phyloP scores from a whole-genome alignment of 2,113 vertebrate genomes.

The Actinemys pallida region DNA sequence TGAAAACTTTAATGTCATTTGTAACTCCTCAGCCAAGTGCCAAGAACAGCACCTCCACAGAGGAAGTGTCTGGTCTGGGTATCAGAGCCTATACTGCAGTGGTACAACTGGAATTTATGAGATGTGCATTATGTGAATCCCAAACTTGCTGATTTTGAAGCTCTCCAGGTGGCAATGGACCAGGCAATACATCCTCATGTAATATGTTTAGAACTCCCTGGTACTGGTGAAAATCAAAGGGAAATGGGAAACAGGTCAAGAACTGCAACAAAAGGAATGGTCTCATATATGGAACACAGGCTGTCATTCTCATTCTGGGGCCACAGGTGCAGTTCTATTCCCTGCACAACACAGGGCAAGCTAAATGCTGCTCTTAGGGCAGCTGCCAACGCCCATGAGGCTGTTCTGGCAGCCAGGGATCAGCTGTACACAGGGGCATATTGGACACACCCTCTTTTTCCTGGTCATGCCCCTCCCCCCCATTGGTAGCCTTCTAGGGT shows the following conservation, averaged over 20 bases:
- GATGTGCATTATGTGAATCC: not conserved
- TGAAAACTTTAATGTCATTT: conserved; percentile 58
- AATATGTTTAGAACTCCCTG: not conserved
- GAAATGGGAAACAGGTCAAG: not conserved
- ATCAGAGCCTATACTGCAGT: not conserved
- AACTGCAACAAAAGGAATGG: accelerated
- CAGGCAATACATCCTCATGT: not conserved
- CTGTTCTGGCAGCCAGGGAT: not conserved
- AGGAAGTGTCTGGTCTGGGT: not conserved
- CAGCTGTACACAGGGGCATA: not conserved
- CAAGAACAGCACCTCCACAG: conserved; percentile 28
- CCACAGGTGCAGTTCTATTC: not conserved
- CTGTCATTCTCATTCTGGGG: not conserved
- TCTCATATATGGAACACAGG: accelerated
- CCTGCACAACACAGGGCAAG: not conserved
- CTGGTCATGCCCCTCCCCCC: not conserved
- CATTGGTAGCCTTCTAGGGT: not conserved
- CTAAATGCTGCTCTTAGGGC: not conserved
- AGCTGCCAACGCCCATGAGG: accelerated
- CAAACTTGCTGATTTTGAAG: not conserved
- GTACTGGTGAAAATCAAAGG: not conserved
- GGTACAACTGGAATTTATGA: not conserved
- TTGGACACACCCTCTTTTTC: not conserved
- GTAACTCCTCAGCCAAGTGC: conserved; percentile 51
- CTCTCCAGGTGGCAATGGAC: not conserved